Base-by-base conservation (phyloP, 2,888 invertebrate genomes). In the Synergus gifuensis region DNA sequence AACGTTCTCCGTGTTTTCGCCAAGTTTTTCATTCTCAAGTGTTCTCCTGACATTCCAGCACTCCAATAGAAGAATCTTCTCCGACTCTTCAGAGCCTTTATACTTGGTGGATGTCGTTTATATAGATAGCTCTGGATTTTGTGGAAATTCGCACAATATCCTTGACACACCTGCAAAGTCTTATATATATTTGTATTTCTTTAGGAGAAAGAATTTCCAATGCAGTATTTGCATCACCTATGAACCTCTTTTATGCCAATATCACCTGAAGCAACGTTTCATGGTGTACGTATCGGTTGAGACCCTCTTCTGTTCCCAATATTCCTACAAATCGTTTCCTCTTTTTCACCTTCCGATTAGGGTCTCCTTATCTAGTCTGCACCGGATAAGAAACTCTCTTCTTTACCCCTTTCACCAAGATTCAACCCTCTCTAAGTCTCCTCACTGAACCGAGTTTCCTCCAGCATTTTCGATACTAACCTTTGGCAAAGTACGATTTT, bases 1-100 rank as follows among this genome's bases (percentile, higher is more conserved):
- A 83, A 83, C 78, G 78, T 81, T 79, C 82, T 82, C 78, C 77
- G 81, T 82, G 82, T 83, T 85, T 85, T 85, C 80, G 80, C 80
- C 83, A 85, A 85, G 79, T 85, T 83, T 85, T 85, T 81, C 79
- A 81, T 79, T 64, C 80, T 81, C 78, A 79, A 85, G 83, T 82
- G 79, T 82, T 79, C 82, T 83, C 66, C 58, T 81, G 77, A 81
- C 80, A 77, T 82, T 82, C 78, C 79, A 79, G 69, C 78, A 80
- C 83, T 83, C 46, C 22, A 78, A 44, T 58, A 79, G 62, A 76
- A 77, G 28, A 49, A 69, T 69, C 69, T 69, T 46, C 69, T 69
- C 14, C 69, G 22, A 58, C 63, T 54, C 66, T 66, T 54, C 40
- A 28, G 18, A 77, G 54, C 54, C 77, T 77, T 77, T 63, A 62